phyloP scores from a whole-genome alignment of 2,113 vertebrate genomes.

The Natator depressus region DNA sequence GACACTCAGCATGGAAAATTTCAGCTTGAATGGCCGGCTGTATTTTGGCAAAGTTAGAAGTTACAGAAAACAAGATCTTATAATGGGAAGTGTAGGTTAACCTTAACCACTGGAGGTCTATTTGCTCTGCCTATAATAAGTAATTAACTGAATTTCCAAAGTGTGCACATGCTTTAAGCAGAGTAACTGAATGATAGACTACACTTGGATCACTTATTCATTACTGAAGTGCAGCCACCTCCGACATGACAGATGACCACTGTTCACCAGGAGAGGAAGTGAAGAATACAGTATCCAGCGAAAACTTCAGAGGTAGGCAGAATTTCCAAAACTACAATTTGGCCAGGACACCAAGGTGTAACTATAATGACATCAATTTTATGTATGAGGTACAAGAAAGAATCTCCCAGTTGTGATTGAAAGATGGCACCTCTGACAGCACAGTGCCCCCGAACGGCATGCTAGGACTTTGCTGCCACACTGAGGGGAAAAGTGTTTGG shows the following conservation, averaged over 20 bases:
- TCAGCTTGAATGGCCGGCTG: background rate
- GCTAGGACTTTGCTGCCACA: background rate
- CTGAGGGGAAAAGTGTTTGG: background rate
- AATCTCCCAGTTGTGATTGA: background rate
- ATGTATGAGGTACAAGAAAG: background rate
- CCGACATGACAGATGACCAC: background rate
- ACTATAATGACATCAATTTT: background rate
- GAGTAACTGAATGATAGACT: background rate
- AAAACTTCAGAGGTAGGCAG: background rate
- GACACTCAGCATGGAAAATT: background rate
- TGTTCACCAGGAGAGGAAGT: constrained; percentile 1
- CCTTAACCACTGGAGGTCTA: background rate
- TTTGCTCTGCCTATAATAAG: background rate
- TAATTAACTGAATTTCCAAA: background rate
- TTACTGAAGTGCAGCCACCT: background rate
- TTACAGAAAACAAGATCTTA: background rate
- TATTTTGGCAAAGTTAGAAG: background rate
- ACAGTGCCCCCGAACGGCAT: background rate
- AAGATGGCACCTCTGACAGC: rapidly evolving
- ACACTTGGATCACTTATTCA: background rate
- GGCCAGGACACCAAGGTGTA: background rate
- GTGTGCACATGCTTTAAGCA: background rate
- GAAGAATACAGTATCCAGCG: background rate
- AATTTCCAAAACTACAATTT: constrained; percentile 1
- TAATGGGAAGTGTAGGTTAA: background rate